phyloP scores from a whole-genome alignment of 2,888 invertebrate species.

The Cylindroiulus punctatus region DNA sequence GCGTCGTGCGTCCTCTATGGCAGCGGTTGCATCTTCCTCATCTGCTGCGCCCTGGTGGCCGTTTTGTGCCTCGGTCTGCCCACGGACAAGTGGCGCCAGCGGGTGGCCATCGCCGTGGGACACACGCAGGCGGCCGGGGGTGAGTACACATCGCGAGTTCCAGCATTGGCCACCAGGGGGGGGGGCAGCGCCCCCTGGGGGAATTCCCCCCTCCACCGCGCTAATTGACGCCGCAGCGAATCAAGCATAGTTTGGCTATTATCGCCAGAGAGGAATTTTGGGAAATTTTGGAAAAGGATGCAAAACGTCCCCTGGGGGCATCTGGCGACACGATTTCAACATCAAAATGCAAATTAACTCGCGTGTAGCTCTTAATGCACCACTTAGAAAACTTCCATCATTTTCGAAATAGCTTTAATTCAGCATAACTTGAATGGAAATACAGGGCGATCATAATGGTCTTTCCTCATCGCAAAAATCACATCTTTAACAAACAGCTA shows the following conservation, averaged over 20 bases:
- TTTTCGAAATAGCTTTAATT: no score
- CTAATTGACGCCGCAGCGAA: background rate
- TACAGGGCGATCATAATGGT: no score
- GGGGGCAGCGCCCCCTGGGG: no score
- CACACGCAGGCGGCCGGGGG: slow-evolving; percentile 64
- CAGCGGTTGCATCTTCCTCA: slow-evolving; percentile 64
- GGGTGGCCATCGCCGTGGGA: slow-evolving; percentile 62
- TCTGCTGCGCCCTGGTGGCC: slow-evolving; percentile 63
- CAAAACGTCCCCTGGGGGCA: no score
- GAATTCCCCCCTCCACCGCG: background rate
- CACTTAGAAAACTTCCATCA: no score
- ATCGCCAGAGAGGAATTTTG: background rate
- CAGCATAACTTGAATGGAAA: no score
- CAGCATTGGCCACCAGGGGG: no score
- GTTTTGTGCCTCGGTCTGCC: slow-evolving; percentile 62
- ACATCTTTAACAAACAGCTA: no score
- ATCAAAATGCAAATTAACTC: no score
- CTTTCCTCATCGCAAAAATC: no score
- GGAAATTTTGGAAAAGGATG: background rate
- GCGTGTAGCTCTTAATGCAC: no score
- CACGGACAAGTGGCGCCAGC: slow-evolving; percentile 61
- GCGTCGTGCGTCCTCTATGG: slow-evolving; percentile 64
- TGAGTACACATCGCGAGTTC: slow-evolving; percentile 57
- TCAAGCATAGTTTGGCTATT: background rate
- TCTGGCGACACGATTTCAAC: no score